phyloP scores from a whole-genome alignment of 2,888 invertebrate genomes.

The Schrankia costaestrigalis region DNA sequence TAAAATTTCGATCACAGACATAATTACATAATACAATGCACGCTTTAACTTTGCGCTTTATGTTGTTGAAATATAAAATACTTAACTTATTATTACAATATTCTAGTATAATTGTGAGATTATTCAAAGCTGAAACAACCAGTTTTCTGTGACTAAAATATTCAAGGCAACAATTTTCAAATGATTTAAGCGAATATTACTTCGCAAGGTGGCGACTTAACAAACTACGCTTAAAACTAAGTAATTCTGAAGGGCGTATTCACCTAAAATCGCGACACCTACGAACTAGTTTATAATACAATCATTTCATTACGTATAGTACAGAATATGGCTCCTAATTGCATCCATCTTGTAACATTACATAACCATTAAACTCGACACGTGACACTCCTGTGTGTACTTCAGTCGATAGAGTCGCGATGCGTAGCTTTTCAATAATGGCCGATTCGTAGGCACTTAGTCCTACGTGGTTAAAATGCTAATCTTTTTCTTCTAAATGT shows the following conservation, averaged over 20 bases:
- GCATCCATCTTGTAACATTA: conserved; percentile 5
- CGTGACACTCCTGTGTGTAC: conserved; percentile 2
- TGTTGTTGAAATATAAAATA: conserved; percentile 71
- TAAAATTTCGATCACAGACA: conserved; percentile 79
- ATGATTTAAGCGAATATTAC: conserved; percentile 54
- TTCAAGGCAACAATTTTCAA: conserved; percentile 68
- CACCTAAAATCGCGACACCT: conserved; percentile 31
- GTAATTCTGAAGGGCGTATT: conserved; percentile 24
- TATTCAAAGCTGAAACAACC: conserved; percentile 72
- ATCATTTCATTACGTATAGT: conserved; percentile 25
- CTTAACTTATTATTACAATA: conserved; percentile 69
- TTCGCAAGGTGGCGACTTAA: conserved; percentile 47
- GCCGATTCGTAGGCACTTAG: conserved; percentile 4
- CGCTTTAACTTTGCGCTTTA: conserved; percentile 64
- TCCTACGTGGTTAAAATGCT: conserved; percentile 6
- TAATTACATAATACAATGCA: conserved; percentile 74
- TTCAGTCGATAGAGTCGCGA: conserved; percentile 3
- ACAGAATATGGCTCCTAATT: conserved; percentile 22
- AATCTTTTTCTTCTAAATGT: no score
- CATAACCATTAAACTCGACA: conserved; percentile 5
- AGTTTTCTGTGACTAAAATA: conserved; percentile 63
- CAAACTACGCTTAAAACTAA: conserved; percentile 29
- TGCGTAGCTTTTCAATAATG: conserved; percentile 1
- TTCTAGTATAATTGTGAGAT: conserved; percentile 64
- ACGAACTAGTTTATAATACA: conserved; percentile 27